Conservation (phyloP, 1,140 invertebrate species). For the Hyles vespertilio region DNA sequence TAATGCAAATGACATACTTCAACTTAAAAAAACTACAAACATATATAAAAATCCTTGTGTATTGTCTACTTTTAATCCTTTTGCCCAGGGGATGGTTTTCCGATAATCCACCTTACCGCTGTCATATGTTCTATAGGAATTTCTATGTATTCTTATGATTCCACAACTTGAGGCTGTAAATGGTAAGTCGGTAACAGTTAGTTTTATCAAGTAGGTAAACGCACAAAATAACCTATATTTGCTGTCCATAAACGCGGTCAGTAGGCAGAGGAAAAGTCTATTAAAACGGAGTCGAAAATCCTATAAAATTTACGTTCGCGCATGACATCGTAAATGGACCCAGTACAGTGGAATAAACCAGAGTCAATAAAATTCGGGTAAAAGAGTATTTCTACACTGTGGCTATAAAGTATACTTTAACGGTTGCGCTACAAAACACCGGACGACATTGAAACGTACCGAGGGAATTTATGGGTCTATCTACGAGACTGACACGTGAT, state of each 20-base stretch:
- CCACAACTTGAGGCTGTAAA: no score
- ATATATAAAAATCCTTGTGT: no score
- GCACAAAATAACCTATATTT: conserved; percentile 23
- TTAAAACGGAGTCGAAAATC: conserved; percentile 46
- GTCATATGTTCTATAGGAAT: no score
- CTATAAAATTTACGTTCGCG: conserved; percentile 55
- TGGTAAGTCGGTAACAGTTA: no score
- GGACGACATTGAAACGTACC: no score
- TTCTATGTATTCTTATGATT: no score
- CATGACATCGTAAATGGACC: conserved; percentile 46
- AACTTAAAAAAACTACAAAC: no score
- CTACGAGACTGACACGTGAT: no score
- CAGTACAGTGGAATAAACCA: conserved; percentile 33
- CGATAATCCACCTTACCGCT: no score
- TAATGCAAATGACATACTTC: no score
- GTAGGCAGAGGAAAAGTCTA: conserved; percentile 29
- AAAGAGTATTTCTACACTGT: conserved; percentile 30
- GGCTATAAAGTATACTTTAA: conserved; percentile 28
- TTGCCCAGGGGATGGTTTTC: no score
- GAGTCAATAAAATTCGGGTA: conserved; percentile 40
- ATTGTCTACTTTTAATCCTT: no score
- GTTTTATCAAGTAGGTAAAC: neutral
- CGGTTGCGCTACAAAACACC: neutral
- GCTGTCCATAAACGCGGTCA: conserved; percentile 41
- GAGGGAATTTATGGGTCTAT: neutral